phyloP scores from a whole-genome alignment of 1,140 invertebrate species.

The Eumeta japonica region DNA sequence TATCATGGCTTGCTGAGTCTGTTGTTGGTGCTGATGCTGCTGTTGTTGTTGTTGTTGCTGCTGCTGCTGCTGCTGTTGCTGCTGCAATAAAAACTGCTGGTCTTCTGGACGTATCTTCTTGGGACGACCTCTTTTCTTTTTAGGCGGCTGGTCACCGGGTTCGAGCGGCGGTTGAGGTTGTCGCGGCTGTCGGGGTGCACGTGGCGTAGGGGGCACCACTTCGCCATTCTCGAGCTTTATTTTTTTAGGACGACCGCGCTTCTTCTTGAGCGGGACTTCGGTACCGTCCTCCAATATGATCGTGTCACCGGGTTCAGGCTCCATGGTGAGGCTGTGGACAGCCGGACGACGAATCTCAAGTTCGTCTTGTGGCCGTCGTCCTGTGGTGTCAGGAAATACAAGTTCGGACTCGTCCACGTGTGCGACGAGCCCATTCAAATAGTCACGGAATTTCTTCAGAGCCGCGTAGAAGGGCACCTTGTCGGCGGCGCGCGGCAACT shows the following conservation, averaged over 20 bases:
- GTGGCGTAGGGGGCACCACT: conserved; percentile 58
- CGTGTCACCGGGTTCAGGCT: conserved; percentile 52
- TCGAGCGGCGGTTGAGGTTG: conserved; percentile 29
- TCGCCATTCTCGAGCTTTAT: conserved; percentile 72
- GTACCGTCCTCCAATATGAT: conserved; percentile 61
- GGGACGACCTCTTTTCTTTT: conserved; percentile 81
- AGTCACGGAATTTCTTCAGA: conserved; percentile 91
- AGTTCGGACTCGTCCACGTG: conserved; percentile 89
- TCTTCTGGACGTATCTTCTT: conserved; percentile 75
- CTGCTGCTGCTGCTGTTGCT: conserved; percentile 31
- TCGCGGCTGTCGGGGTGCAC: conserved; percentile 56
- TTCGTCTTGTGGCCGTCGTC: conserved; percentile 55
- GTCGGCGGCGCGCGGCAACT: conserved; percentile 90
- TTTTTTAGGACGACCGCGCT: conserved; percentile 84
- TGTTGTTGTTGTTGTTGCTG: conserved; percentile 21
- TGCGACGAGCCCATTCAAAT: conserved; percentile 85
- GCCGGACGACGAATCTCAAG: conserved; percentile 45
- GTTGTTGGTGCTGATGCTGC: conserved; percentile 21
- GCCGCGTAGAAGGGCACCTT: conserved; percentile 97
- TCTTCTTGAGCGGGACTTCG: conserved; percentile 78
- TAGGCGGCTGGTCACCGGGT: conserved; percentile 61
- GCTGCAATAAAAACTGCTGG: conserved; percentile 47
- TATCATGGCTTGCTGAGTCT: conserved; percentile 20
- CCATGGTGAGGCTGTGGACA: conserved; percentile 48
- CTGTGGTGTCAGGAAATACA: conserved; percentile 75